Base-by-base conservation (phyloP, 1,140 invertebrate species). In the Heliconius hermathena region DNA sequence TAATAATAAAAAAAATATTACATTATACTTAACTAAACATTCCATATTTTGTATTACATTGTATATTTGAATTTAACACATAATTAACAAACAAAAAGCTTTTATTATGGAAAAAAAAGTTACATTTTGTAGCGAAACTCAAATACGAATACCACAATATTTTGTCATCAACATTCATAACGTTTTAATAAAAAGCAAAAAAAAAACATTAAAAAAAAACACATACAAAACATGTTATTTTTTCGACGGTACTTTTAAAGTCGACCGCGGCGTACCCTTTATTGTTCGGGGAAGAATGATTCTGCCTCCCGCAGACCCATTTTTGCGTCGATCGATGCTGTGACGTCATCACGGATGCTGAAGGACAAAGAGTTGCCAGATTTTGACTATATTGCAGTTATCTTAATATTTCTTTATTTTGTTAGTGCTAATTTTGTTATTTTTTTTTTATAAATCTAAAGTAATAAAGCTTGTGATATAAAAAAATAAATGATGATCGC, bases 311-410 rank as follows among this genome's bases (percentile, higher is more conserved):
- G 74, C 74, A 60, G 70, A 26, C 71, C 87, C 85, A 81, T 85
- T 87, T 84, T 79, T 82, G 80, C 83, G 82, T 74, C 89, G 91
- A 93, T 93, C 91, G 89, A 93, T 93, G 82, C 82, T 85, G 74
- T 92, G 89, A 92, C 91, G 91, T 93, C 91, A 93, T 82, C 80
- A 72, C 79, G 87, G 88, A 91, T 90, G 88, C 88, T 90, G 90
- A 78, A 76, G 74, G 75, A 71, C 46, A 60, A 80, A 75, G 70
- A 60, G 76, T 26, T 66, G 5, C 60, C 60, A 66, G 22, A 66
- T 66, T 26, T 26, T 29, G 22, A 26, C 57, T 26, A 29, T 29
- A 26, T 29, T 66, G 60, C 60, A 29, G 22, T 29, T 22, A 66
- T 26, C 3, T 16, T n/a, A 66, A 29, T n/a, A 18, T 66, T 26